phyloP scores from a whole-genome alignment of 64 coral and sea anemone species.

The Montipora cactus region DNA sequence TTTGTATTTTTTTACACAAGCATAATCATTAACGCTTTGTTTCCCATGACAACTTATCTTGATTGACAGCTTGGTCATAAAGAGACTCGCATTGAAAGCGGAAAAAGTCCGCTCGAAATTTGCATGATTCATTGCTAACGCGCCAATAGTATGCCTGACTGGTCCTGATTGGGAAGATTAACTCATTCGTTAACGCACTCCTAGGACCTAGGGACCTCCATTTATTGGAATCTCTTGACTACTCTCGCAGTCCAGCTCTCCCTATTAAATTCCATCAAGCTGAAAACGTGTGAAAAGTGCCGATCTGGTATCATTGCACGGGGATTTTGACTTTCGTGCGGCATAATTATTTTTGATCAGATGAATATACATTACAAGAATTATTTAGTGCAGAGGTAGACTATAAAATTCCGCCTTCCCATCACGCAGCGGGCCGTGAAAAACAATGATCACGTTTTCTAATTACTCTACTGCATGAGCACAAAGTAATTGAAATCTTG shows the following conservation, averaged over 20 bases:
- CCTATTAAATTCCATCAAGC: no score
- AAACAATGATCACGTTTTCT: background rate
- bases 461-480: background rate
- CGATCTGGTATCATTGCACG: background rate
- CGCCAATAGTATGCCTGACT: background rate
- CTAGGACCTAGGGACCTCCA: background rate
- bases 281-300: background rate
- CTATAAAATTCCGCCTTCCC: slow-evolving; percentile 40
- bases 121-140: background rate
- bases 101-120: slow-evolving; percentile 46
- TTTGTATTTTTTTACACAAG: slow-evolving; percentile 9
- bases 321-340: background rate
- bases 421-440: background rate
- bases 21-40: slow-evolving; percentile 41
- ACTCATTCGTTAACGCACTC: background rate
- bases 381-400: no score
- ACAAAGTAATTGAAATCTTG: background rate
- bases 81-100: background rate
- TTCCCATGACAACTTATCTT: slow-evolving; percentile 35
- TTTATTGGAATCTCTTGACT: background rate
- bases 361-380: background rate
- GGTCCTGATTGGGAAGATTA: background rate
- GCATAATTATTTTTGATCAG: background rate
- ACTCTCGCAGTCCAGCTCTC: background rate
- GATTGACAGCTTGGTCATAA: slow-evolving; percentile 20